Conservation (phyloP, 2,113 vertebrate genomes). For the Mormyrus iriodes region DNA sequence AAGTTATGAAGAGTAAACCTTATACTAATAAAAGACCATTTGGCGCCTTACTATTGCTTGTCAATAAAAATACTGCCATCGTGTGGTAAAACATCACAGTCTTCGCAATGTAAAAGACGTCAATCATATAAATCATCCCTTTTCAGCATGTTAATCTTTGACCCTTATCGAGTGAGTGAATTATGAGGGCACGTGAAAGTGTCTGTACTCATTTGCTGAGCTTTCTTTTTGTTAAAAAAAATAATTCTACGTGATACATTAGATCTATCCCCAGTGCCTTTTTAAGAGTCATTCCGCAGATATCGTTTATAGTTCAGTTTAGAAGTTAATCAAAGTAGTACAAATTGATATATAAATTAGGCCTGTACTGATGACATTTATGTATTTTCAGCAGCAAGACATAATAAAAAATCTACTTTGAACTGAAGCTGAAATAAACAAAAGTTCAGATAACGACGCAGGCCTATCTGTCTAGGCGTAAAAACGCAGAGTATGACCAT, state of each 20-base stretch:
- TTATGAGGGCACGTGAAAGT: neutral
- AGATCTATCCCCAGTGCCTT: neutral
- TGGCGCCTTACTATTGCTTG: neutral
- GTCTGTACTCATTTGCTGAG: neutral
- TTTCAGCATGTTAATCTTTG: neutral
- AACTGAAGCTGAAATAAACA: neutral
- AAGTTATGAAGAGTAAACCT: too few relatives aligned
- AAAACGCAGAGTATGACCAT: neutral
- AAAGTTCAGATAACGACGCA: neutral
- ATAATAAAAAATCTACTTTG: neutral
- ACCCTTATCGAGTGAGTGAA: neutral
- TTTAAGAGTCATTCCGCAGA: neutral
- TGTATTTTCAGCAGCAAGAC: neutral
- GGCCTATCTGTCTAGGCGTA: neutral
- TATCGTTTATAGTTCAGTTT: neutral
- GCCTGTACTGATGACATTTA: neutral
- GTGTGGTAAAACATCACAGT: neutral
- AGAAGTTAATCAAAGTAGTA: neutral
- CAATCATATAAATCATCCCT: neutral
- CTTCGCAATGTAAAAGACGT: neutral
- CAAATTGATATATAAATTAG: neutral
- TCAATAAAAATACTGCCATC: constrained; percentile 8
- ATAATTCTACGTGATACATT: neutral
- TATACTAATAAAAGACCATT: too few relatives aligned
- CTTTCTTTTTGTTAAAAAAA: too few relatives aligned